Conservation (phyloP, 2,888 invertebrate species). For the Limnephilus lunatus region DNA sequence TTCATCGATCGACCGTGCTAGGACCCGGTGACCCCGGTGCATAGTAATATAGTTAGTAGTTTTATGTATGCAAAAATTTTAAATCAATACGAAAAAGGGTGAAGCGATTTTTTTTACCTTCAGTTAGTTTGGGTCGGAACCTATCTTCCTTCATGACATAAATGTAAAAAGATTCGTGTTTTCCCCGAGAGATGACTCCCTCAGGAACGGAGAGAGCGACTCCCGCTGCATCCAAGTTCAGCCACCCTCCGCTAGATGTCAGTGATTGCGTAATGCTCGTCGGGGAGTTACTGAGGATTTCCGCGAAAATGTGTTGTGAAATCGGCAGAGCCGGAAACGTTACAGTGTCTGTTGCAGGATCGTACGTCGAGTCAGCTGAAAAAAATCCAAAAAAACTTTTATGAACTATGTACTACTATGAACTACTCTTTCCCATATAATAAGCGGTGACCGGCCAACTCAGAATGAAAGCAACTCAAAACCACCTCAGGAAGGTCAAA, state of each 20-base stretch:
- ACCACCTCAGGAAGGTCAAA: no score
- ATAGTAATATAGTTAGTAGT: no score
- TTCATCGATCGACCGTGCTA: no score
- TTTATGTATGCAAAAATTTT: no score
- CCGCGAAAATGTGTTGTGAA: slow-evolving; percentile 68
- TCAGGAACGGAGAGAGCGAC: slow-evolving; percentile 93
- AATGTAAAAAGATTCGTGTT: slow-evolving; percentile 91
- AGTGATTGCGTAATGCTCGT: slow-evolving; percentile 74
- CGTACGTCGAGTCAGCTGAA: slow-evolving; percentile 88
- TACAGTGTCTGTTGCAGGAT: slow-evolving; percentile 86
- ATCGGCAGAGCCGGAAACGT: slow-evolving; percentile 76
- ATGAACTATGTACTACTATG: no score
- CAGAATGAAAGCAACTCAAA: no score
- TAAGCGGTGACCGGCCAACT: no score
- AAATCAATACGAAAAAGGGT: no score
- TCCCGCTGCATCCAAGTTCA: slow-evolving; percentile 86
- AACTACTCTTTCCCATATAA: no score
- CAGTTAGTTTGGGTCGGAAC: slow-evolving; percentile 90
- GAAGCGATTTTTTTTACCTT: slow-evolving; percentile 77
- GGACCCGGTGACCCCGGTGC: no score
- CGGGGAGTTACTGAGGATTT: slow-evolving; percentile 56
- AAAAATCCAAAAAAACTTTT: slow-evolving; percentile 63
- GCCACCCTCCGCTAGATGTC: slow-evolving; percentile 79
- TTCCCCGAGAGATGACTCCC: slow-evolving; percentile 88
- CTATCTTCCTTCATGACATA: slow-evolving; percentile 95